Evolutionary conservation across 2,888 invertebrate species (phyloP), one percentile per base, ranked within the genome.

Genomic region (Polydesmus complanatus): DNA sequence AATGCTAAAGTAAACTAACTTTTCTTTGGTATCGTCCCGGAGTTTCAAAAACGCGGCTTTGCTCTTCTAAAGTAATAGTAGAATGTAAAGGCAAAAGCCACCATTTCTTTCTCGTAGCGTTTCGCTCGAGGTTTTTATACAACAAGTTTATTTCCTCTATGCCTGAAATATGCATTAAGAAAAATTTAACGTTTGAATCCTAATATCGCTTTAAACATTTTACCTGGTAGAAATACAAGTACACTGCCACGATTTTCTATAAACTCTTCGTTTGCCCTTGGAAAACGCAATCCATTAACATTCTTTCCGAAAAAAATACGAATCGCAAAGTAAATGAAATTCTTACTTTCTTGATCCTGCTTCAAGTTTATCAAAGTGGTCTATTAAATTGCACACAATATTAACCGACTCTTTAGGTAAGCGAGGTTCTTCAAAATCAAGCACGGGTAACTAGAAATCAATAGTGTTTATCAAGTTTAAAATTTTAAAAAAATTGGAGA

Each of bases 211-310:
- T 37, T n/a, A 49, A 14, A 61, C 8, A 53, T 61, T 63, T 64
- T 64, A 71, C 74, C 95, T 0, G 95, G 95, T 65, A 96, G 73
- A 73, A 96, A 96, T 59, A 94, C 81, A 0, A 96, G 78, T 22
- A 93, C 87, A 1, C 89, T 85, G 0, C 84, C 77, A 58, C 77
- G 70, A 1, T 73, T 66, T 49, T 65, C 64, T 23, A 68, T 60
- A 50, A 61, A 58, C 26, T 57, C 49, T 18, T 21, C 23, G 5
- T 26, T 55, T 18, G 3, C 2, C 3, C 26, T 18, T 37, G 14
- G 14, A 37, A 37, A 37, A 37, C 14, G 14, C n/a, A n/a, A n/a
- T n/a, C n/a, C n/a, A 19, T 11, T 11, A 52, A 52, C 18, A 21
- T 11, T 19, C 18, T 52, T 52, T 11, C 8, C 21, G 18, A 11